Evolutionary conservation across 2,797 vertebrate genomes (phyloP).

Genomic region (Carcharodon carcharias): DNA sequence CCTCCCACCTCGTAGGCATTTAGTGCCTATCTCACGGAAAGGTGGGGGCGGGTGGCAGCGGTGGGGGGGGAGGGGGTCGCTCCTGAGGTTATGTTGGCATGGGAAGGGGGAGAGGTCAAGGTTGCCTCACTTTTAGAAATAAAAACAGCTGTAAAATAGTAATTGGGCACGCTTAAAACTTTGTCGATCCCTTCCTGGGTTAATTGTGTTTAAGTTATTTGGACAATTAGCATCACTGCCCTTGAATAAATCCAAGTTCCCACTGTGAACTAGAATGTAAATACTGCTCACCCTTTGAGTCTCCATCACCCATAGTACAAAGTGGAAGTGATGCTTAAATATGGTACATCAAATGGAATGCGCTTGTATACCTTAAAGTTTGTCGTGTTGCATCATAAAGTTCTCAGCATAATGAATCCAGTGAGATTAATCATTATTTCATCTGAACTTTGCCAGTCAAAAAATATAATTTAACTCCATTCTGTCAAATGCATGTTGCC

Average conservation of each 20-base stretch:
- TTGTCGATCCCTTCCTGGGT: not conserved
- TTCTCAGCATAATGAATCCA: not conserved
- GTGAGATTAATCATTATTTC: constrained; percentile 10
- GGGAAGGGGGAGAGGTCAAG: not conserved
- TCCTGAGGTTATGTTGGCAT: not conserved
- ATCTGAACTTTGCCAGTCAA: not conserved
- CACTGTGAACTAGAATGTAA: not conserved
- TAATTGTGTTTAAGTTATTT: not conserved
- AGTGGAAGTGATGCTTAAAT: not conserved
- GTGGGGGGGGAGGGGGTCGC: not conserved
- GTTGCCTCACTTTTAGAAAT: not conserved
- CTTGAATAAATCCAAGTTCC: not conserved
- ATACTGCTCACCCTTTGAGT: not conserved
- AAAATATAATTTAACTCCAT: not conserved
- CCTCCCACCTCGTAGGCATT: not conserved
- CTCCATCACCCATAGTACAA: not conserved
- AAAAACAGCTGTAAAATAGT: not conserved
- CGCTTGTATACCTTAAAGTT: not conserved
- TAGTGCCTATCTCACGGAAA: not conserved
- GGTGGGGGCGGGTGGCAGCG: too few relatives aligned
- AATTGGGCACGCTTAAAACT: not conserved
- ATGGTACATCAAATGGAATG: not conserved
- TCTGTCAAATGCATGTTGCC: not conserved
- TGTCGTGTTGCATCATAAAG: not conserved
- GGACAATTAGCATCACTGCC: not conserved